phyloP scores from a whole-genome alignment of 2,888 invertebrate genomes.

The Arge pagana region DNA sequence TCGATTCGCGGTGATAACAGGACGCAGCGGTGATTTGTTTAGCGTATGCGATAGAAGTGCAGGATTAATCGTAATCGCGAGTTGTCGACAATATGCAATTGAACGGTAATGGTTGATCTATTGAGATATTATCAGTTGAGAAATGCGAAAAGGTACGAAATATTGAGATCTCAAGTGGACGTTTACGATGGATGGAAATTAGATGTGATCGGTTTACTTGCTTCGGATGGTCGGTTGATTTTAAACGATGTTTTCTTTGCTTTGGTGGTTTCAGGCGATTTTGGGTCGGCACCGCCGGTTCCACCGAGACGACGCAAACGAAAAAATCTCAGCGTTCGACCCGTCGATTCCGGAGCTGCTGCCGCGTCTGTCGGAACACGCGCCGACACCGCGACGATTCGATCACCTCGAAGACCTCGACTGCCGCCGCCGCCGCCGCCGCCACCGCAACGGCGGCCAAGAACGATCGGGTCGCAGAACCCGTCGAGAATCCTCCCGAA shows the following conservation, averaged over 20 bases:
- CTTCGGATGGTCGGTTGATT: too few relatives aligned
- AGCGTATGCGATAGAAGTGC: too few relatives aligned
- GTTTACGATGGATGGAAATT: too few relatives aligned
- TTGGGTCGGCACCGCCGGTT: slow-evolving; percentile 45
- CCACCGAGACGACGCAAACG: slow-evolving; percentile 52
- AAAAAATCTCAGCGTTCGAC: slow-evolving; percentile 30
- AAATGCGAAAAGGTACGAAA: too few relatives aligned
- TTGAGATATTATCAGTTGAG: too few relatives aligned
- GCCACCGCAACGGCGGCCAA: background rate
- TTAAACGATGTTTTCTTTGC: slow-evolving; percentile 19
- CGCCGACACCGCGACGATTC: background rate
- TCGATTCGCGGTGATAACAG: too few relatives aligned
- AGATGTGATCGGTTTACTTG: too few relatives aligned
- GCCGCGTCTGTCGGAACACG: slow-evolving; percentile 12
- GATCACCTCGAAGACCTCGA: slow-evolving; percentile 28
- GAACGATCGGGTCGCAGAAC: background rate
- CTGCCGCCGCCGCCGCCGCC: slow-evolving; percentile 33
- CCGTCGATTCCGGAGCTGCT: slow-evolving; percentile 29
- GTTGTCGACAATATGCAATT: too few relatives aligned
- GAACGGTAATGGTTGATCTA: too few relatives aligned
- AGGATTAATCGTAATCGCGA: too few relatives aligned
- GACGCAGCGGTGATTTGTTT: too few relatives aligned
- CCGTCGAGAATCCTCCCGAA: background rate
- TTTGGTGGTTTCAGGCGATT: slow-evolving; percentile 37
- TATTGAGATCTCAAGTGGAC: too few relatives aligned